Conservation (phyloP, 1,140 invertebrate species). For the Drosophila guanche region DNA sequence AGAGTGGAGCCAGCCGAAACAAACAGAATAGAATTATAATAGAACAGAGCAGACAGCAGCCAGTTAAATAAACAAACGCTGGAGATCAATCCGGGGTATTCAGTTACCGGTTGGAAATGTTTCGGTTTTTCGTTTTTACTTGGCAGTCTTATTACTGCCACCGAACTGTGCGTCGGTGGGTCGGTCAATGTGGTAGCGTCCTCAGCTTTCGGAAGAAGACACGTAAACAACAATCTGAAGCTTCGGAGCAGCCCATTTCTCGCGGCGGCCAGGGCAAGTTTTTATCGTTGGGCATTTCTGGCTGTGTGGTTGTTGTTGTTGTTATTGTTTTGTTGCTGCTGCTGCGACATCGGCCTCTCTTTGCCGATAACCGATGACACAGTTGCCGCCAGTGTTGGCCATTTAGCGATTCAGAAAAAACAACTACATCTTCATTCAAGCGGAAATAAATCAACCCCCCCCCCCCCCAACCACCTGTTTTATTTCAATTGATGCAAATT, state of each 20-base stretch:
- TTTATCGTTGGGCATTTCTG: neutral
- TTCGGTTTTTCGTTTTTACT: neutral
- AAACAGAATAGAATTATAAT: neutral
- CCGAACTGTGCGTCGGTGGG: neutral
- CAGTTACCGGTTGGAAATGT: neutral
- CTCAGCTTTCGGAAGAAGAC: conserved; percentile 23
- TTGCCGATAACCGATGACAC: too few species aligned
- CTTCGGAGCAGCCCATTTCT: conserved; percentile 38
- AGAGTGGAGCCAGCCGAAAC: conserved; percentile 1
- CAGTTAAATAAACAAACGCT: conserved; percentile 9
- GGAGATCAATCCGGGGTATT: too few species aligned
- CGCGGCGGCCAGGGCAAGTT: conserved; percentile 35
- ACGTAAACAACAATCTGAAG: conserved; percentile 69
- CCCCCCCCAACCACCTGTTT: too few species aligned
- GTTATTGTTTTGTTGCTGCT: neutral
- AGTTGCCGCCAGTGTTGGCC: too few species aligned
- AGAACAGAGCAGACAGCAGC: too few species aligned
- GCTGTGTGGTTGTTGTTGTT: conserved; percentile 3
- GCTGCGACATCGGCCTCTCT: too few species aligned
- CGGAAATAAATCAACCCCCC: too few species aligned
- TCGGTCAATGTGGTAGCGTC: neutral
- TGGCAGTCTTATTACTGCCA: too few species aligned
- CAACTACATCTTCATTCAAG: too few species aligned
- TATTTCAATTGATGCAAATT: too few species aligned
- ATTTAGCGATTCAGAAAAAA: neutral